These are phyloP conservation scores for Larimichthys crocea DNA, from an alignment of 2,113 vertebrate species.

Conservation along the genomic window DNA sequence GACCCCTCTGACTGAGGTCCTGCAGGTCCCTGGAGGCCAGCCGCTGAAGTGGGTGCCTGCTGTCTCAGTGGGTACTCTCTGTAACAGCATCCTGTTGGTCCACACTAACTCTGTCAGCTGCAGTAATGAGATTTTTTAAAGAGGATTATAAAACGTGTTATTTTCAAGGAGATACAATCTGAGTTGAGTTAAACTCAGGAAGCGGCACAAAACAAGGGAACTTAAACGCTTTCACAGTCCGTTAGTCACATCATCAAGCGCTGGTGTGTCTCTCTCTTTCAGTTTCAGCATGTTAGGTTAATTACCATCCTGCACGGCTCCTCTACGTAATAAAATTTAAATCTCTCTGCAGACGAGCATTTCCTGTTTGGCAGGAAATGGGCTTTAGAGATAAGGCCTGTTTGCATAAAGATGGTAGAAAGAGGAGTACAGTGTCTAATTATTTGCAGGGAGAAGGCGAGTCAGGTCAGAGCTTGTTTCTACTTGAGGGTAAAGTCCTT, in stretches of 20 bases:
- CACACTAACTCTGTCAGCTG: constrained; percentile 11
- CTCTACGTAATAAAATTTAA: constrained; percentile 67
- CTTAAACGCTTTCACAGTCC: constrained; percentile 52
- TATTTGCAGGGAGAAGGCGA: constrained; percentile 46
- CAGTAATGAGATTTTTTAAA: constrained; percentile 52
- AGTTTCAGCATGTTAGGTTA: constrained; percentile 48
- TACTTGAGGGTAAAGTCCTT: constrained; percentile 47
- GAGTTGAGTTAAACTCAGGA: constrained; percentile 57
- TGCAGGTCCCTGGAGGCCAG: constrained; percentile 21
- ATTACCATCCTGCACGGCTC: constrained; percentile 53
- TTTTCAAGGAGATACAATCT: constrained; percentile 55
- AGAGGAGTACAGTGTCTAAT: constrained; percentile 51
- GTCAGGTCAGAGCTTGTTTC: constrained; percentile 34
- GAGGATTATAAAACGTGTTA: constrained; percentile 48
- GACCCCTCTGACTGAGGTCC: constrained; percentile 39
- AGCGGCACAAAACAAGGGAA: constrained; percentile 34
- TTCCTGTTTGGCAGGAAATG: constrained; percentile 78
- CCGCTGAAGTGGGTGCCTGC: constrained; percentile 24
- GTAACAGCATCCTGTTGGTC: constrained; percentile 28
- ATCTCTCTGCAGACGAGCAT: constrained; percentile 64
- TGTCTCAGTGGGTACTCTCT: constrained; percentile 39
- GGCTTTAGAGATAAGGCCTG: constrained; percentile 65
- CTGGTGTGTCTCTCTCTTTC: constrained; percentile 28
- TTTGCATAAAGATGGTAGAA: constrained; percentile 76
- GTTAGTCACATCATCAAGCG: constrained; percentile 43